Evolutionary conservation across 2,888 invertebrate genomes (phyloP).

Genomic region (Tipula confusa): DNA sequence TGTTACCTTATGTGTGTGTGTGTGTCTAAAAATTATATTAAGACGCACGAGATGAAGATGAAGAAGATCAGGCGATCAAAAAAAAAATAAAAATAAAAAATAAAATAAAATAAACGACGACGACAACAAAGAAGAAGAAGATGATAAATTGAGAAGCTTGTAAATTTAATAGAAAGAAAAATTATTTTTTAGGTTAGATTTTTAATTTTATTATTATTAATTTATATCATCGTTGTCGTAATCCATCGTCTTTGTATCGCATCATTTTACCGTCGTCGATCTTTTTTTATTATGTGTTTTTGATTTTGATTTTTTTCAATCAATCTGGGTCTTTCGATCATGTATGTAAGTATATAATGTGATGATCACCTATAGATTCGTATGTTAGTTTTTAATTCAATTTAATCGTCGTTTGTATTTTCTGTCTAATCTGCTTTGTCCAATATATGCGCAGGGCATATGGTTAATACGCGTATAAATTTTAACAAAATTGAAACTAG

Average conservation of each 20-base stretch:
- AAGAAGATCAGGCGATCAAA: not conserved
- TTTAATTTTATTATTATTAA: slow-evolving; percentile 25
- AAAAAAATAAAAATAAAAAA: too few relatives aligned
- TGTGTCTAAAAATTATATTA: not conserved
- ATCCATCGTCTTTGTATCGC: too few relatives aligned
- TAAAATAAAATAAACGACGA: too few relatives aligned
- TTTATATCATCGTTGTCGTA: not conserved
- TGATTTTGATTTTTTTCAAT: too few relatives aligned
- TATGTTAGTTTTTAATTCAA: not conserved
- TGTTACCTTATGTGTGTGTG: not conserved
- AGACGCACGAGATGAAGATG: not conserved
- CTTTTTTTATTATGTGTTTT: not conserved
- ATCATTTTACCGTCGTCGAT: not conserved
- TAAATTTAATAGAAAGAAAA: not conserved
- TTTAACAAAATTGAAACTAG: too few relatives aligned
- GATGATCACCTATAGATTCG: too few relatives aligned
- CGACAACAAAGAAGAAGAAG: not conserved
- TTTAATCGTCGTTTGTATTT: not conserved
- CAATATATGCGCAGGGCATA: not conserved
- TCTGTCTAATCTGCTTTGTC: not conserved
- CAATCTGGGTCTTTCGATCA: not conserved
- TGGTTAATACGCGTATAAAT: not conserved
- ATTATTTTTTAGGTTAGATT: slow-evolving; percentile 14
- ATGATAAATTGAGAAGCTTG: slow-evolving; percentile 25
- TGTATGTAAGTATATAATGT: not conserved